phyloP scores from a whole-genome alignment of 1,140 invertebrate genomes.

The Hydropsyche tenuis region DNA sequence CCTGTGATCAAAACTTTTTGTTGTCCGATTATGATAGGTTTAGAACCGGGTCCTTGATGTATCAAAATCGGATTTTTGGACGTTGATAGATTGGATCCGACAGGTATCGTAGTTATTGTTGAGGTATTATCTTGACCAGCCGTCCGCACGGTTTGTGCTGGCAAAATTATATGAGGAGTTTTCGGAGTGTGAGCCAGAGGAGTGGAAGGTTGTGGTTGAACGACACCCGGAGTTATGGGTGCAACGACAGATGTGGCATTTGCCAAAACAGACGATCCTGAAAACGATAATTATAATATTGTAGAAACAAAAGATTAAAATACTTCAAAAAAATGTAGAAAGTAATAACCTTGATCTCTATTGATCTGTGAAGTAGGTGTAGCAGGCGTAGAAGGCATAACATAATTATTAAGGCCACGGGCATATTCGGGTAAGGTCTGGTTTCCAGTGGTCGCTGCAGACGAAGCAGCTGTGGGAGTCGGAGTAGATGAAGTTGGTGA shows the following conservation, averaged over 20 bases:
- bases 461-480: slow-evolving; percentile 62
- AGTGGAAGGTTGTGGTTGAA: slow-evolving; percentile 17
- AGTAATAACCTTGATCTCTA: slow-evolving; percentile 27
- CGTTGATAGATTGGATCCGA: background rate
- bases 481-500: slow-evolving; percentile 60
- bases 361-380: slow-evolving; percentile 27
- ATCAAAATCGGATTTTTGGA: slow-evolving; percentile 42
- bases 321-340: background rate
- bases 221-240: slow-evolving; percentile 56
- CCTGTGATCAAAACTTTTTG: slow-evolving; percentile 56
- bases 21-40: slow-evolving; percentile 57
- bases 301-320: background rate
- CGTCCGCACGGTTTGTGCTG: slow-evolving; percentile 24
- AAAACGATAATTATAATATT: slow-evolving; percentile 30
- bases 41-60: slow-evolving; percentile 54
- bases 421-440: slow-evolving; percentile 75
- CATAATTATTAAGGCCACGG: slow-evolving; percentile 67
- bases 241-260: slow-evolving; percentile 55
- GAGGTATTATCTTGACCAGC: slow-evolving; percentile 20
- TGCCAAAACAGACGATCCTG: background rate
- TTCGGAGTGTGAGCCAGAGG: slow-evolving; percentile 17
- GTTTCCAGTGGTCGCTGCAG: slow-evolving; percentile 53
- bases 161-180: slow-evolving; percentile 33
- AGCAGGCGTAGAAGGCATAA: slow-evolving; percentile 52
- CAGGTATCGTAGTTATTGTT: slow-evolving; percentile 1